Evolutionary conservation across 2,797 vertebrate species (phyloP).

Genomic region (Phaenicophaeus curvirostris): DNA sequence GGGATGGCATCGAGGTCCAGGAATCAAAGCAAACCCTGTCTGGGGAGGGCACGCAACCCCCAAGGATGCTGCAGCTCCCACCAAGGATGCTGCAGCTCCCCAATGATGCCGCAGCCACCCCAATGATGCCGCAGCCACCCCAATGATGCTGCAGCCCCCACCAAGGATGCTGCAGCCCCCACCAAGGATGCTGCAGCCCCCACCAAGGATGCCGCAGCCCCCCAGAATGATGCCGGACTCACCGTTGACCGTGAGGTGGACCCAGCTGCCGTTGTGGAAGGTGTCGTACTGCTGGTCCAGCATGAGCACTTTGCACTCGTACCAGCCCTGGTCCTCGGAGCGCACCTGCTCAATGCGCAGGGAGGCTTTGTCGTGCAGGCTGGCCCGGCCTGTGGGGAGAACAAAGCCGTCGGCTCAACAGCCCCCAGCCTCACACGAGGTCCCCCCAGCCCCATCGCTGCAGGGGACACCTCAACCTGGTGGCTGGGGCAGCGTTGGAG

Average conservation of each 20-base stretch:
- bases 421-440: rapidly evolving
- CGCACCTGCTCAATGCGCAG: constrained; percentile 94
- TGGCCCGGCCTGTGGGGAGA: constrained; percentile 85
- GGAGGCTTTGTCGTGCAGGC: constrained; percentile 95
- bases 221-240: constrained; percentile 37
- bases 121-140: too few species aligned
- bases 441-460: too few species aligned
- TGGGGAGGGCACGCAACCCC: rapidly evolving
- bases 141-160: too few species aligned
- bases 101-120: too few species aligned
- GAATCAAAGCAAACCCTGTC: not conserved
- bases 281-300: constrained; percentile 98
- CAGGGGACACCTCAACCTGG: not conserved
- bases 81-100: too few species aligned
- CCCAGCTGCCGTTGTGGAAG: constrained; percentile 99
- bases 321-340: constrained; percentile 99
- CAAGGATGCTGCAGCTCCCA: too few species aligned
- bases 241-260: constrained; percentile 98
- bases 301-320: constrained; percentile 98
- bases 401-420: rapidly evolving
- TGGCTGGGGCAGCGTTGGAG: not conserved
- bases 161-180: too few species aligned
- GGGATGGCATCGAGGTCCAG: not conserved
- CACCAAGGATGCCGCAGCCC: too few species aligned
- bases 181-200: not conserved